phyloP scores from a whole-genome alignment of 2,113 vertebrate genomes.

The Eubucco bourcierii region DNA sequence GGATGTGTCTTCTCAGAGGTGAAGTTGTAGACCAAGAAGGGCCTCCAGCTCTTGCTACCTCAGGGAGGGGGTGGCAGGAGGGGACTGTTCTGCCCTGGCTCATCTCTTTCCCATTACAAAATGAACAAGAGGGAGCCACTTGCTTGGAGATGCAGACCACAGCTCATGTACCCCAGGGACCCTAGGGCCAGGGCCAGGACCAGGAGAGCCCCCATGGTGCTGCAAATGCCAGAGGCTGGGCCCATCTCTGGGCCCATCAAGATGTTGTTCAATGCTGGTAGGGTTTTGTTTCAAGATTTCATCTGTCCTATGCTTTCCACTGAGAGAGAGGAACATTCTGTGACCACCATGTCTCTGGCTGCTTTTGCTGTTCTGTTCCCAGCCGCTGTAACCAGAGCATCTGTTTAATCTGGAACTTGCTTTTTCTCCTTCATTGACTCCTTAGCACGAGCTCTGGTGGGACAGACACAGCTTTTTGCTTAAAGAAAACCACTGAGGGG shows the following conservation, averaged over 20 bases:
- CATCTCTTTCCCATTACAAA: neutral
- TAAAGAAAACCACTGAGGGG: neutral
- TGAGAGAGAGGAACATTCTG: neutral
- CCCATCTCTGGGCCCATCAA: neutral
- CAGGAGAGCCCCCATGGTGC: accelerated
- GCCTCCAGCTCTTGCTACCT: neutral
- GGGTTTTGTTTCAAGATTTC: neutral
- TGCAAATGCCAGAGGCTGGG: neutral
- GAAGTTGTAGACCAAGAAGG: neutral
- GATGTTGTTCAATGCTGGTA: neutral
- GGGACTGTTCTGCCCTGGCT: neutral
- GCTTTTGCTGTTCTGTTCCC: neutral
- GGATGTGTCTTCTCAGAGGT: neutral
- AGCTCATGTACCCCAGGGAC: neutral
- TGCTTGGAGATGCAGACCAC: accelerated
- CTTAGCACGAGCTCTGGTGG: neutral
- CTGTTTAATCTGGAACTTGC: neutral
- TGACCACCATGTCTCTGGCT: accelerated
- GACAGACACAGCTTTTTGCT: neutral
- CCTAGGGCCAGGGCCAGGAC: accelerated
- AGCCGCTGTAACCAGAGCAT: neutral
- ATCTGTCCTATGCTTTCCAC: neutral
- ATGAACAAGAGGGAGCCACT: neutral
- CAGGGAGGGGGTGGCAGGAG: accelerated
- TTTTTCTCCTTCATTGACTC: neutral